Base-by-base conservation (phyloP, 2,888 invertebrate species). In the Polydrusus pterygomalis region DNA sequence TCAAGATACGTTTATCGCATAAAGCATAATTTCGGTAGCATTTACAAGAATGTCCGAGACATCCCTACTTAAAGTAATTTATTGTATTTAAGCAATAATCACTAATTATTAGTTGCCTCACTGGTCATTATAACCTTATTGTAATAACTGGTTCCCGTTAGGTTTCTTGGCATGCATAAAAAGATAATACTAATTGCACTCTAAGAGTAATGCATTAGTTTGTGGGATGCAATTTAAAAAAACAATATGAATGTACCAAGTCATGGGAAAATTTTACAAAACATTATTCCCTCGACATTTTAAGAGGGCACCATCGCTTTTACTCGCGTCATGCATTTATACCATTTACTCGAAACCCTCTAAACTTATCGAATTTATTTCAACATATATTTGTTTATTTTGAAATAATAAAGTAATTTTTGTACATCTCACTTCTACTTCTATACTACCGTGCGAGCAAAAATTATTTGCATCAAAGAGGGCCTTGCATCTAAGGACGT, bases 201-300 rank as follows among this genome's bases (percentile, higher is more conserved):
- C 9, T 17, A 56, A 34, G 43, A 63, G 47, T 63, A 65, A 51
- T 15, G 17, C 15, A 38, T 49, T 65, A 49, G 49, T 49, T 49
- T 65, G 15, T 49, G 51, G 30, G 2, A 65, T 65, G 49, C 30
- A 65, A 34, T 49, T 47, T 2, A 20, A 13, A 30, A 64, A 30
- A 65, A 65, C 51, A 49, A 65, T 65, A 65, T 25, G 49, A 51
- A 17, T 65, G 34, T 56, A 49, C 1, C 15, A 56, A 67, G 20
- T 20, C 68, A 43, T 68, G 68, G 34, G 68, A 68, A 68, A 68
- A 68, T 20, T 20, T 43, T 56, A 56, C 20, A 13, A 54, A 56
- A 54, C 10, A n/a, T n/a, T n/a, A n/a, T 56, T 68, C 68, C 68
- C 56, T 54, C 34, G 34, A 38, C 20, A 43, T 56, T 54, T 43